Conservation (phyloP, 2,797 vertebrate genomes). For the Heliangelus exortis region DNA sequence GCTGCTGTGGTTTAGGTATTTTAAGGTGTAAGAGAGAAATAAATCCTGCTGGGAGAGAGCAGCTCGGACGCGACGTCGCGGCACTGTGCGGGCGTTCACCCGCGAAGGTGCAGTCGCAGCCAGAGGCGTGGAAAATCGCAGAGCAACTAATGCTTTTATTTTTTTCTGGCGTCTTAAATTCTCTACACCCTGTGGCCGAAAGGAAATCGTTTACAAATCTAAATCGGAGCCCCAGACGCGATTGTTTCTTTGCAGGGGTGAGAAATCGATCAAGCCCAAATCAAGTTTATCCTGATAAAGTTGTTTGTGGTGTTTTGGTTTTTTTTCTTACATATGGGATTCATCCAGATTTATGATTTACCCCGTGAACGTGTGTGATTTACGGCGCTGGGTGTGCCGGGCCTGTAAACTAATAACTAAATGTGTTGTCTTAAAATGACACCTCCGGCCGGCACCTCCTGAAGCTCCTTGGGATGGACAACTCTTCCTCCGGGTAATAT, state of each 20-base stretch:
- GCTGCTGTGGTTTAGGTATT: fast-evolving
- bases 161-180: neutral
- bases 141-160: neutral
- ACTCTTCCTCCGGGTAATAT: no score
- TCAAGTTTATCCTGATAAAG: neutral
- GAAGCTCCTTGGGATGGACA: neutral
- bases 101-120: neutral
- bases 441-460: neutral
- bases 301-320: neutral
- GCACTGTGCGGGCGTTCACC: neutral
- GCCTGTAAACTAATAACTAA: no score
- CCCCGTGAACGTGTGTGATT: neutral
- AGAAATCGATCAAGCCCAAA: neutral
- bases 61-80: fast-evolving
- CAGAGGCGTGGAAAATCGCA: neutral
- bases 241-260: neutral
- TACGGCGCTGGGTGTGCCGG: neutral
- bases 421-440: neutral
- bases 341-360: neutral
- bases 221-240: neutral
- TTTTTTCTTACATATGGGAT: neutral
- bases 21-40: neutral
- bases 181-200: neutral
- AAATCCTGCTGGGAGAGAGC: neutral
- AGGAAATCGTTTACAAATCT: neutral